A percentile compares a stretch with the other conserved stretches of the same genome.
Evolutionary conservation across 1,140 invertebrate genomes (phyloP).

Genomic region (Parasteatoda tepidariorum): DNA sequence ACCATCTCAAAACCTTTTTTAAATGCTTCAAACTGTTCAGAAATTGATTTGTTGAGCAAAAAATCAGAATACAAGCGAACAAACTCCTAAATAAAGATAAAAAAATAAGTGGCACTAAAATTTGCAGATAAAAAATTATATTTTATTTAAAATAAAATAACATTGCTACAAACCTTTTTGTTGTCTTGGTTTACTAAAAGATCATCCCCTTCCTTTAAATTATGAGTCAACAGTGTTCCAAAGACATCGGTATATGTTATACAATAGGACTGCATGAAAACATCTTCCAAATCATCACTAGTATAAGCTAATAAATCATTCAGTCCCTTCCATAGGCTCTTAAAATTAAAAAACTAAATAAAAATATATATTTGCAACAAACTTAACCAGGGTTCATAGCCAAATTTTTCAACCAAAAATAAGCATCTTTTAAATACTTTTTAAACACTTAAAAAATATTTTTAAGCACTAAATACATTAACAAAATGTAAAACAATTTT

Average conservation of each 20-base stretch:
- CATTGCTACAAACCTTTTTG: slow-evolving; percentile 62
- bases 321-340: slow-evolving; percentile 83
- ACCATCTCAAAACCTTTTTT: slow-evolving; percentile 73
- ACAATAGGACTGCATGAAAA: slow-evolving; percentile 89
- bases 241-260: slow-evolving; percentile 92
- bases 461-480: too few species aligned
- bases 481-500: too few species aligned
- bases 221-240: slow-evolving; percentile 83
- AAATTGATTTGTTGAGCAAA: slow-evolving; percentile 72
- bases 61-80: slow-evolving; percentile 72
- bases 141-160: neutral
- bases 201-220: slow-evolving; percentile 77
- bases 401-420: too few species aligned
- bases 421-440: too few species aligned
- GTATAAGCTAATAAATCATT: slow-evolving; percentile 84
- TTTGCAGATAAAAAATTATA: neutral
- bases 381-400: too few species aligned
- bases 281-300: slow-evolving; percentile 84
- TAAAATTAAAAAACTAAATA: slow-evolving; percentile 63
- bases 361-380: too few species aligned
- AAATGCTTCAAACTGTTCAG: slow-evolving; percentile 73
- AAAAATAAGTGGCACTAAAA: neutral
- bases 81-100: slow-evolving; percentile 69
- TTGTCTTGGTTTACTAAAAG: slow-evolving; percentile 70
- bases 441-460: too few species aligned